Base-by-base conservation (phyloP, 2,113 vertebrate genomes). In the Scophthalmus maximus region DNA sequence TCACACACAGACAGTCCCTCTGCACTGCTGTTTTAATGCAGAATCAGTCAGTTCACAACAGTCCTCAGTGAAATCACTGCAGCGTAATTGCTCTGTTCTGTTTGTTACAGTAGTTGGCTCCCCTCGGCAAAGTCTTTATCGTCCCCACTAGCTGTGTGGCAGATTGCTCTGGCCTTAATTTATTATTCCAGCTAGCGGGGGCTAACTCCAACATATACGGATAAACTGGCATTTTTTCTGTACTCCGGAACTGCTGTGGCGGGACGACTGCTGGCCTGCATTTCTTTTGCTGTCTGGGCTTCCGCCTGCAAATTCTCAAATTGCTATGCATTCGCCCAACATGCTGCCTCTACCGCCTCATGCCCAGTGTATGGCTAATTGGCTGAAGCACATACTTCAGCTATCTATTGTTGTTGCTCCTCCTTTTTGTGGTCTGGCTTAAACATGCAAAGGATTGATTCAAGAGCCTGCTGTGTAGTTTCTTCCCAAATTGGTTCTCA, bases 371-470 rank as follows among this genome's bases (percentile, higher is more conserved):
- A 51, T 15, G 34, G 22, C 64, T 85, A 76, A 85, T 78, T 81
- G 79, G 71, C 36, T 36, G 57, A 27, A 49, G 32, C 55, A 67
- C 56, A 74, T 83, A 76, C 61, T 75, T 60, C 42, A 57, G 22
- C 29, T 38, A 20, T 69, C 44, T 49, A 15, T 59, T 25, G 17
- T 81, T 66, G 27, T 36, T 11, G 30, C 15, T 60, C n/a, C 14
- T 46, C 23, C 79, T 65, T 60, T 23, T 23, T 49, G 15, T 51
- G 20, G n/a, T 40, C 34, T 61, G 40, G 49, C 53, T 61, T 66
- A 22, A 81, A 73, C 73, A 73, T 62, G 56, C 23, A 73, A 44
- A 3, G n/a, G 29, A 68, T 57, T 57, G 67, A 88, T 81, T 85
- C 73, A 58, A 12, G 8, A 77, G 11, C 49, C 14, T 47, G 46